Evolutionary conservation across 23 tunicate genomes (phyloP), one percentile per base, ranked within the genome.

Genomic region (Ciona savignyi): DNA sequence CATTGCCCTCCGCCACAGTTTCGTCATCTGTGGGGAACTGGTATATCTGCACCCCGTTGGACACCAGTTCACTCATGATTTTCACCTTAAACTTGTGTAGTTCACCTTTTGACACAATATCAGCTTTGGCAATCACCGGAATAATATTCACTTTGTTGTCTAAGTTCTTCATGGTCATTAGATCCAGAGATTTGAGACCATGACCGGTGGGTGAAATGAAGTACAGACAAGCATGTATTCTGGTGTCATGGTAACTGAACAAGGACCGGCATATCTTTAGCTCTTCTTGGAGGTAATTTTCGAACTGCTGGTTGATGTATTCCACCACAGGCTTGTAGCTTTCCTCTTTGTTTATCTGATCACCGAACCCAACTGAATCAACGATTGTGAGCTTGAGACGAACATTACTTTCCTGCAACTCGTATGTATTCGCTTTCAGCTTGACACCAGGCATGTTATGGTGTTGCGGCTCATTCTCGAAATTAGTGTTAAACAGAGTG

Each of bases 191-290:
- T 80, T 95, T 95, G 23, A 95, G 64, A 0, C 96, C 95, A 34
- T 95, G 99, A n/a, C 99, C 99, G 32, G 99, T 95, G 4, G 99
- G 99, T 23, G 96, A 81, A 32, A 95, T 95, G 67, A 95, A 95
- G 60, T 95, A 95, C n/a, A 95, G 74, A 70, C 99, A 95, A 71
- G 99, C 96, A 64, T 95, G 99, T 4, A 95, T 81, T 63, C 99
- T 65, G 31, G 96, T 84, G 81, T 95, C 99, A 69, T 85, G 90
- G 74, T 95, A 95, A 69, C 77, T 84, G 87, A 80, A 82, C 30
- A 95, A 77, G 0, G 86, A 88, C 30, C 99, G 74, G 32, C 71
- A 64, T 19, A 95, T 79, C 73, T 95, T 95, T 35, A 95, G 67
- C 49, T 95, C 99, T 75, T 95, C 99, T 78, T 87, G 82, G 23